Conservation (phyloP, 2,113 vertebrate species). For the Otocyon megalotis region DNA sequence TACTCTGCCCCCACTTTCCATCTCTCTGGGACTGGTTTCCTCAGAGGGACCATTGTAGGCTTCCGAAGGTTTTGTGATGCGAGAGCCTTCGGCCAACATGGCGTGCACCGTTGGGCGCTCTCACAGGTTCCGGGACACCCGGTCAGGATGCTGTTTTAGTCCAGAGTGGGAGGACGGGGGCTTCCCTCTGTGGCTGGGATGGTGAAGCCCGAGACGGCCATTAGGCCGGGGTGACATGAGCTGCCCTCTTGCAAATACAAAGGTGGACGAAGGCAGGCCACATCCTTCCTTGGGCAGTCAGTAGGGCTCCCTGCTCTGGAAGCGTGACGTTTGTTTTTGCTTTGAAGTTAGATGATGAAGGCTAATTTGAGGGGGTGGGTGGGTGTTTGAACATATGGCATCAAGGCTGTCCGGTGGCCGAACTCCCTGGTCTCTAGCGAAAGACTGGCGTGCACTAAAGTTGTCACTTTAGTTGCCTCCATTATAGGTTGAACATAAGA, state of each 20-base stretch:
- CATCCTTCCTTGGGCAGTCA: not conserved
- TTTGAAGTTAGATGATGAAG: conserved; percentile 77
- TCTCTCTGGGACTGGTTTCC: not conserved
- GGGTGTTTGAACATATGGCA: conserved; percentile 42
- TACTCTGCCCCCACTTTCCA: not conserved
- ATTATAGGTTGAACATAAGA: conserved; percentile 41
- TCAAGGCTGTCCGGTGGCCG: conserved; percentile 68
- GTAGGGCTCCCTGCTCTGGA: not conserved
- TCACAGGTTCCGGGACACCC: no score
- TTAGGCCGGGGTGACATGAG: not conserved
- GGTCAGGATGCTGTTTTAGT: not conserved
- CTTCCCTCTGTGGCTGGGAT: not conserved
- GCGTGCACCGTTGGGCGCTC: not conserved
- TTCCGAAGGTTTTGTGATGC: not conserved
- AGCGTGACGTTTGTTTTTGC: not conserved
- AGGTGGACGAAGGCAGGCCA: not conserved
- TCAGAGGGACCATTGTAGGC: not conserved
- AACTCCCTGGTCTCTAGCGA: conserved; percentile 66
- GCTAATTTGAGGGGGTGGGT: conserved; percentile 53
- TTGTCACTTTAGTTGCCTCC: conserved; percentile 52
- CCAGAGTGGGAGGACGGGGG: not conserved
- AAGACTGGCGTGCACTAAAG: not conserved
- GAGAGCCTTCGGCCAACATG: not conserved
- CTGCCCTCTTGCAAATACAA: not conserved
- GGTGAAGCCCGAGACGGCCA: not conserved